These are phyloP conservation scores for Dysmachus trigonus DNA, from an alignment of 2,888 invertebrate species.

Conservation along the genomic window DNA sequence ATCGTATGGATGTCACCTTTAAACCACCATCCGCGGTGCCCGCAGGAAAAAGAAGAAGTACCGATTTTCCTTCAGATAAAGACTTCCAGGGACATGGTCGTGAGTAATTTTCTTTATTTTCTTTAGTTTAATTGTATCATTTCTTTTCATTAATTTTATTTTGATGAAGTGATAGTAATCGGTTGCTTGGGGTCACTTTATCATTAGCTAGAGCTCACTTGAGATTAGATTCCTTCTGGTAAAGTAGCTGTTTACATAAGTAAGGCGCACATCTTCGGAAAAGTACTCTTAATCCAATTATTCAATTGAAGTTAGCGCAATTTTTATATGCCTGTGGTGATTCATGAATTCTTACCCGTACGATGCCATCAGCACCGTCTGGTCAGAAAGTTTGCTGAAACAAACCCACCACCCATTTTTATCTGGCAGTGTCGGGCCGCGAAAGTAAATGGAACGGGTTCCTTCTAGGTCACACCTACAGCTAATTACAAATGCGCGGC, in stretches of 20 bases:
- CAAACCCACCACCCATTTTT: not conserved
- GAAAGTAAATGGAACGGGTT: conserved; percentile 23
- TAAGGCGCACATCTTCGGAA: too few relatives aligned
- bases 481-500: not conserved
- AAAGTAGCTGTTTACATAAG: too few relatives aligned
- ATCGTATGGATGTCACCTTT: conserved; percentile 56
- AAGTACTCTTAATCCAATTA: not conserved
- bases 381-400: not conserved
- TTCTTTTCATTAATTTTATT: not conserved
- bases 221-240: too few relatives aligned
- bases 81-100: conserved; percentile 52
- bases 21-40: conserved; percentile 47
- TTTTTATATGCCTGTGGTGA: not conserved
- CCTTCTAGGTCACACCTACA: conserved; percentile 33
- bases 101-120: conserved; percentile 50
- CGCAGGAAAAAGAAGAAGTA: not conserved
- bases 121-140: conserved; percentile 21
- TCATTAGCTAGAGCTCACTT: too few relatives aligned
- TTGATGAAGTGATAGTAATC: not conserved
- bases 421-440: conserved; percentile 1
- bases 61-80: not conserved
- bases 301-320: not conserved
- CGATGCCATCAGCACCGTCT: not conserved
- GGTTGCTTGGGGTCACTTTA: not conserved
- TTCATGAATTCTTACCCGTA: not conserved